Conservation (phyloP, 2,888 invertebrate genomes). For the Lordiphosa andalusiaca region DNA sequence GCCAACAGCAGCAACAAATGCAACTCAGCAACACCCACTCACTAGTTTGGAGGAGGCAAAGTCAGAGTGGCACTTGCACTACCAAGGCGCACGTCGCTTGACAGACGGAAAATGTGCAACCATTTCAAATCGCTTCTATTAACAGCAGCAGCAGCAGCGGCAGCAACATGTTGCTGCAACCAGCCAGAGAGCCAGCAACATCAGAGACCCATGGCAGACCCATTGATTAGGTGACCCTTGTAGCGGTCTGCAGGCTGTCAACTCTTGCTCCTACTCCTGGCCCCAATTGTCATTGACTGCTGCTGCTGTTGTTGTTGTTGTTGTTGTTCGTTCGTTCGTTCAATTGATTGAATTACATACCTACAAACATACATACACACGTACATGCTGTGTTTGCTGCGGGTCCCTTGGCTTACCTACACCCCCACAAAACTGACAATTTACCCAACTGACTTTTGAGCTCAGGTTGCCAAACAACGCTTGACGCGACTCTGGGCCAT, state of each 20-base stretch:
- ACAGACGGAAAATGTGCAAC: conserved; percentile 54
- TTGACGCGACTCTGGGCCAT: conserved; percentile 39
- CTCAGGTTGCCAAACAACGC: conserved; percentile 38
- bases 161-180: conserved; percentile 58
- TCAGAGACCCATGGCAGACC: conserved; percentile 29
- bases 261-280: conserved; percentile 29
- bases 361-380: conserved; percentile 20
- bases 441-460: conserved; percentile 50
- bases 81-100: conserved; percentile 13
- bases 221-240: conserved; percentile 73
- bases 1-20: conserved; percentile 29
- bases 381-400: conserved; percentile 2
- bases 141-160: conserved; percentile 17
- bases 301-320: conserved; percentile 40
- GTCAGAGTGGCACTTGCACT: conserved; percentile 8
- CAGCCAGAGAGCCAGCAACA: conserved; percentile 10
- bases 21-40: conserved; percentile 37
- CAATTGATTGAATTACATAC: conserved; percentile 72
- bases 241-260: conserved; percentile 60
- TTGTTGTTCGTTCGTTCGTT: conserved; percentile 28
- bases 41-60: conserved; percentile 13
- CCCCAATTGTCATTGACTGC: conserved; percentile 64
- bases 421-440: conserved; percentile 44
- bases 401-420: conserved; percentile 28
- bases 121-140: conserved; percentile 62